phyloP scores from a whole-genome alignment of 2,113 vertebrate species.

The Sarotherodon lohbergeri region DNA sequence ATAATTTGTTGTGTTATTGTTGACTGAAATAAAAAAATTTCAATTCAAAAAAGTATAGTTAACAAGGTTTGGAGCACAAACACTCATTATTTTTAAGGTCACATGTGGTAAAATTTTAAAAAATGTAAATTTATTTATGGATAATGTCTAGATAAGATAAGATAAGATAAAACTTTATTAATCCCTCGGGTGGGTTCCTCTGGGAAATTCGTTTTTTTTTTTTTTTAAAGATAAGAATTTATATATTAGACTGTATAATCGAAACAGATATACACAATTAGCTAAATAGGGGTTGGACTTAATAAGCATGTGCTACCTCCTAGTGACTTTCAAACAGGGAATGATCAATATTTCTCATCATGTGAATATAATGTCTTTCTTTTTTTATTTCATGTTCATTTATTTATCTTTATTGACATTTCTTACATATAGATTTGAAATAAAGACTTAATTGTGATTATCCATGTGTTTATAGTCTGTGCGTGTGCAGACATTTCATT shows the following conservation, averaged over 20 bases:
- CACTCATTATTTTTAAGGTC: neutral
- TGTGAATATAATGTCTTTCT: neutral
- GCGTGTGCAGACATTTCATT: neutral
- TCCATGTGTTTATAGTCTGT: neutral
- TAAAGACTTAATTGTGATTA: neutral
- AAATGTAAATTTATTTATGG: rapidly evolving
- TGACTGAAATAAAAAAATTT: too few species aligned
- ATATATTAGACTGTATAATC: neutral
- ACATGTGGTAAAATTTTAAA: neutral
- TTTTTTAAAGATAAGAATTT: neutral
- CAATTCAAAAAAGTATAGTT: neutral
- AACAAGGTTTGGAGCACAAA: neutral
- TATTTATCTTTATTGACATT: neutral
- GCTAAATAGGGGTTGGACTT: neutral
- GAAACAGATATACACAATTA: neutral
- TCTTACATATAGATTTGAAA: neutral
- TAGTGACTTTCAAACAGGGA: neutral
- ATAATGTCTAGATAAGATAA: neutral
- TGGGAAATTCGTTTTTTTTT: too few species aligned
- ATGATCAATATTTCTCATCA: neutral
- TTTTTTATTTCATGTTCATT: neutral
- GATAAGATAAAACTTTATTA: too few species aligned
- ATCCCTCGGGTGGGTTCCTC: too few species aligned
- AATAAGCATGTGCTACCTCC: neutral
- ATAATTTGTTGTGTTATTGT: too few species aligned